Evolutionary conservation across 2,888 invertebrate genomes (phyloP).

Genomic region (Aporophyla nigra): DNA sequence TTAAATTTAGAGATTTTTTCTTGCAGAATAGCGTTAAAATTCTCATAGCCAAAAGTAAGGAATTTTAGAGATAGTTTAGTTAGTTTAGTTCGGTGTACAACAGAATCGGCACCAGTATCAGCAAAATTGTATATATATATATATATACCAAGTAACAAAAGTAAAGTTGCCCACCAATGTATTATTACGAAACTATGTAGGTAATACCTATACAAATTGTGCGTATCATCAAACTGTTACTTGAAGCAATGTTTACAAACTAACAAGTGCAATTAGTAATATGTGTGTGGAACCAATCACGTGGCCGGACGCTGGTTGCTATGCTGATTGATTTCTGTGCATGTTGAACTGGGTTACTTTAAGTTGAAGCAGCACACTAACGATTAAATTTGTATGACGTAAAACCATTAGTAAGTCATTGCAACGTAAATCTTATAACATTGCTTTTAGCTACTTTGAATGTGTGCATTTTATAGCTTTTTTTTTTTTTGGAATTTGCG

Average conservation of each 20-base stretch:
- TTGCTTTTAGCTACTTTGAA: no score
- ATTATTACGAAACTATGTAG: slow-evolving; percentile 3
- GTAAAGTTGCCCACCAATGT: not conserved
- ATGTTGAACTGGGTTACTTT: slow-evolving; percentile 7
- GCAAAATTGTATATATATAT: not conserved
- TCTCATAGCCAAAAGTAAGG: no score
- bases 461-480: no score
- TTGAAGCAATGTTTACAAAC: slow-evolving; percentile 26
- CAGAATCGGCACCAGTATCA: no score
- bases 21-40: no score
- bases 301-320: slow-evolving; percentile 2
- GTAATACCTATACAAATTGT: not conserved
- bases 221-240: slow-evolving; percentile 13
- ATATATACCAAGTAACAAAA: not conserved
- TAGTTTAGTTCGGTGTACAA: no score
- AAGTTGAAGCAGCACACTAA: not conserved
- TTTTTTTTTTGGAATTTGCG: no score
- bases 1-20: no score
- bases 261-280: slow-evolving; percentile 32
- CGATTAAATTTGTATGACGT: no score
- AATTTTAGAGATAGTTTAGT: no score
- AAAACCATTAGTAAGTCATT: no score
- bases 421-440: no score
- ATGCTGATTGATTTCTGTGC: not conserved
- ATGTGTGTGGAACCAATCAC: slow-evolving; percentile 22